Evolutionary conservation across 2,797 vertebrate species (phyloP).

Genomic region (Poeciliopsis infans): DNA sequence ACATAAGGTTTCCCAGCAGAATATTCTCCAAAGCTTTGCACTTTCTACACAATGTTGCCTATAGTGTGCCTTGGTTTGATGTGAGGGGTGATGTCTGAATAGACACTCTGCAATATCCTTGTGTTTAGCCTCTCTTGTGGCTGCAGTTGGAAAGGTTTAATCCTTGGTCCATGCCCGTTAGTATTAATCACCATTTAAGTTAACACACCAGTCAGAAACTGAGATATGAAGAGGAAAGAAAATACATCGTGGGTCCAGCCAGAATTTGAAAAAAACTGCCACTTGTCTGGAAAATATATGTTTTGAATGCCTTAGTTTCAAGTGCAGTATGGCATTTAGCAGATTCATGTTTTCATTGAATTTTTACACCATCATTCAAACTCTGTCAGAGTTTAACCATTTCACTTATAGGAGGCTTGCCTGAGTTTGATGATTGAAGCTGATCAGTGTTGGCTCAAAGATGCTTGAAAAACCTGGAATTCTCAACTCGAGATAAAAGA

Average conservation of each 20-base stretch:
- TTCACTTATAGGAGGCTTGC: not conserved
- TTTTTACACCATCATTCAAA: not conserved
- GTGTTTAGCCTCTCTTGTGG: too few species aligned
- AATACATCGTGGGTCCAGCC: too few species aligned
- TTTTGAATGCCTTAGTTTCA: not conserved
- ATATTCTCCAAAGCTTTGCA: not conserved
- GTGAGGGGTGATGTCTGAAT: not conserved
- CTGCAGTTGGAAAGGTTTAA: too few species aligned
- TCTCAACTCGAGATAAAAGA: not conserved
- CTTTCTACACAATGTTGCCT: not conserved
- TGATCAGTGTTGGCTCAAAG: not conserved
- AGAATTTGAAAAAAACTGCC: too few species aligned
- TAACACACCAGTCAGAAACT: too few species aligned
- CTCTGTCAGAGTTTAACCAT: not conserved
- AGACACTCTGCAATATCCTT: not conserved
- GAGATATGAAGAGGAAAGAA: too few species aligned
- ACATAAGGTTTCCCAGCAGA: not conserved
- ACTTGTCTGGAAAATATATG: not conserved
- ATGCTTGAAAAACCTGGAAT: conserved; percentile 2
- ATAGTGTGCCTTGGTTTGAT: not conserved
- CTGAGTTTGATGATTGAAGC: not conserved
- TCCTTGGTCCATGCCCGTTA: too few species aligned
- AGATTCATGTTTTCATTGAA: not conserved
- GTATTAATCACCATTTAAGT: too few species aligned
- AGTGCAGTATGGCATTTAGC: not conserved